Evolutionary conservation across 2,888 invertebrate species (phyloP).

Genomic region (Steinernema hermaphroditum): DNA sequence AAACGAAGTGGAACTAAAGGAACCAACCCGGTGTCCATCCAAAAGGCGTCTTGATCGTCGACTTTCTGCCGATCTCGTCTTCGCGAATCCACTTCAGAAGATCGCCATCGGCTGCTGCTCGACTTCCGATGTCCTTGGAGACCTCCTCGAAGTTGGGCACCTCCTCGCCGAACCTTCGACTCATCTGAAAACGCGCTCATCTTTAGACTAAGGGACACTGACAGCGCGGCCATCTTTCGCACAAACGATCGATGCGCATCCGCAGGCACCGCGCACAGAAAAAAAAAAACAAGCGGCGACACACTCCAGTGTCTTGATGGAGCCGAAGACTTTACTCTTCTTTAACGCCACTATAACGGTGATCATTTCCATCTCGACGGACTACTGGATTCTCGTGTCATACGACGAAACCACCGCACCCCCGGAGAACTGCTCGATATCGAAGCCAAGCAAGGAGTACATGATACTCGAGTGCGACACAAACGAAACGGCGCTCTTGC

Average conservation of each 20-base stretch:
- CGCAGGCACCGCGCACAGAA: not conserved
- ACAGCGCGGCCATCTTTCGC: not conserved
- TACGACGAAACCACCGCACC: not conserved
- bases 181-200: conserved; percentile 34
- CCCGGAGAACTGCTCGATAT: conserved; percentile 16
- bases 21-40: conserved; percentile 19
- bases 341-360: conserved; percentile 43
- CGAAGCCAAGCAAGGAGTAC: not conserved
- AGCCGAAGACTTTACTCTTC: conserved; percentile 43
- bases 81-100: conserved; percentile 42
- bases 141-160: conserved; percentile 38
- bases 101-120: conserved; percentile 14
- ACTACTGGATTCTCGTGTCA: conserved; percentile 47
- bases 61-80: conserved; percentile 44
- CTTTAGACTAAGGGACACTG: no score
- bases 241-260: conserved; percentile 21
- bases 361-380: conserved; percentile 42
- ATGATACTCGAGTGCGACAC: conserved; percentile 35
- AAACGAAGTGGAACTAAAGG: not conserved
- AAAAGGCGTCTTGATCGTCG: conserved; percentile 37
- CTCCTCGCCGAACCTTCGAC: conserved; percentile 47
- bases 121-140: not conserved
- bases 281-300: conserved; percentile 41
- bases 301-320: no score
- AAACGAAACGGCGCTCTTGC: conserved; percentile 39